A percentile compares a stretch with the other conserved stretches of the same genome.
Conservation (phyloP, 2,888 invertebrate genomes). For the Phyto melanocephala region DNA sequence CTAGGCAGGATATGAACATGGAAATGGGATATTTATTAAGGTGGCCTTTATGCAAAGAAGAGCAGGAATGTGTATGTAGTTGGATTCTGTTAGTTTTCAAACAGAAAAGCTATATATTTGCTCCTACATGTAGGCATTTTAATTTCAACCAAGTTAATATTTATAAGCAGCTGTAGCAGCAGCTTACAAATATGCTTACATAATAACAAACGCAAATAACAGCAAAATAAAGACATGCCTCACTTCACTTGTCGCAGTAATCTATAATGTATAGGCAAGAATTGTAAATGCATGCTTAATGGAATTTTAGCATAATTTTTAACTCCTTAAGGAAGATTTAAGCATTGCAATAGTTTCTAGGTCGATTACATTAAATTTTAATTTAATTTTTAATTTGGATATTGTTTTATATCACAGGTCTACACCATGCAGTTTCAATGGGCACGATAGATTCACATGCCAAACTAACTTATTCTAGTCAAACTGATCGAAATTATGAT, state of each 20-base stretch:
- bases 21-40: slow-evolving; percentile 60
- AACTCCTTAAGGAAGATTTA: not conserved
- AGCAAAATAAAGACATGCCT: not conserved
- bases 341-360: not conserved
- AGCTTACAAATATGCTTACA: not conserved
- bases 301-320: not conserved
- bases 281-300: slow-evolving; percentile 9
- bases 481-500: slow-evolving; percentile 84
- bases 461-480: slow-evolving; percentile 72
- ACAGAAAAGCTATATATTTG: not conserved
- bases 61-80: not conserved
- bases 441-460: slow-evolving; percentile 75
- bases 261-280: not conserved
- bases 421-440: slow-evolving; percentile 79
- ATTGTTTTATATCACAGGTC: no score
- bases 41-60: slow-evolving; percentile 12
- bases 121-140: slow-evolving; percentile 42
- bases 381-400: not conserved
- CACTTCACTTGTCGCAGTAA: not conserved
- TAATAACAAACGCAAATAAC: slow-evolving; percentile 11
- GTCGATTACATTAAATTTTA: not conserved
- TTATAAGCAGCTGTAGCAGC: not conserved
- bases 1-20: slow-evolving; percentile 58
- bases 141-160: slow-evolving; percentile 33
- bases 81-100: not conserved